Percentiles rank a stretch among this genome's conserved stretches.
phyloP scores from a whole-genome alignment of 2,113 vertebrate genomes.

The Oreochromis spilurus region DNA sequence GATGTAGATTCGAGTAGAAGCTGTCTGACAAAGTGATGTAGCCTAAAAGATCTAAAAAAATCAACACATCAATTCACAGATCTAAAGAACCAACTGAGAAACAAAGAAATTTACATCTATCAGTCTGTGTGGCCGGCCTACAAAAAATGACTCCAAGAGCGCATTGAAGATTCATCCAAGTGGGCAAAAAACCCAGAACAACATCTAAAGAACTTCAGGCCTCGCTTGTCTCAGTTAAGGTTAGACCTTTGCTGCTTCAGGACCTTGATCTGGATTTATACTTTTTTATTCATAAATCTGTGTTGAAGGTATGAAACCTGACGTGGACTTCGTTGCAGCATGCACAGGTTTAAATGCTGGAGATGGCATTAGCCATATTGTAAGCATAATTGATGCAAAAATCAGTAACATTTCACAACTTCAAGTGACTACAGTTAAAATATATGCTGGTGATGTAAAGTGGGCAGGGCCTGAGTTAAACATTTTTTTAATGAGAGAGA shows the following conservation, averaged over 20 bases:
- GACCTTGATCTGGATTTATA: background rate
- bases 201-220: background rate
- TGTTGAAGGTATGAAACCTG: background rate
- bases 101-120: background rate
- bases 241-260: background rate
- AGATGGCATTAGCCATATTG: no score
- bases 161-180: background rate
- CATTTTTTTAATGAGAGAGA: background rate
- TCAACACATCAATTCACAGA: background rate
- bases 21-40: background rate
- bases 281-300: background rate
- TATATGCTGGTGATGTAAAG: background rate
- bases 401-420: no score
- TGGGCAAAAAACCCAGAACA: fast-evolving
- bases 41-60: background rate
- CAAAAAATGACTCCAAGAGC: background rate
- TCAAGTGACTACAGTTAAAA: background rate
- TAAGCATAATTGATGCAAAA: no score
- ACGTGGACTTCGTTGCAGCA: background rate
- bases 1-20: background rate
- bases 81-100: background rate
- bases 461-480: background rate
- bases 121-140: background rate
- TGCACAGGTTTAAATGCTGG: background rate
- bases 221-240: background rate